Conservation (phyloP, 2,888 invertebrate species). For the Sthenelais limicola region DNA sequence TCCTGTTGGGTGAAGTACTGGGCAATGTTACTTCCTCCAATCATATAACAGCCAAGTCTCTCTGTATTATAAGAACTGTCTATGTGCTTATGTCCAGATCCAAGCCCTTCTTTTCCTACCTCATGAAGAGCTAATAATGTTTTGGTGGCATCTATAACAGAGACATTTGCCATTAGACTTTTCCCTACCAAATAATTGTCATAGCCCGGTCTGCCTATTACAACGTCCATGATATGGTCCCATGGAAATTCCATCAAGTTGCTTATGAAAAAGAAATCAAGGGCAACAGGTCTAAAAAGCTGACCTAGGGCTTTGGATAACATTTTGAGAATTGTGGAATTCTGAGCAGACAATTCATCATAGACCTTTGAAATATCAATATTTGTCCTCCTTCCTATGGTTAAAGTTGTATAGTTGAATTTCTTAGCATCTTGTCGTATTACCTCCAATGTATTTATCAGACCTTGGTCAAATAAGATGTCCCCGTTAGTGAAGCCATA, state of each 20-base stretch:
- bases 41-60: not conserved
- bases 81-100: constrained; percentile 26
- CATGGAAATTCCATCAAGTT: constrained; percentile 18
- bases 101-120: constrained; percentile 19
- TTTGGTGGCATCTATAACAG: constrained; percentile 24
- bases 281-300: constrained; percentile 14
- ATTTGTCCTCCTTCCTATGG: constrained; percentile 30
- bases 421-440: not conserved
- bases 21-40: not conserved
- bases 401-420: not conserved
- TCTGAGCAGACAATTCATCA: no score
- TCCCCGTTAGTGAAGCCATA: constrained; percentile 38
- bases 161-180: not conserved
- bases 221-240: constrained; percentile 33
- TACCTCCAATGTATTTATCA: constrained; percentile 2
- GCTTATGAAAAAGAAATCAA: constrained; percentile 36
- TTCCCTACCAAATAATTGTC: constrained; percentile 36
- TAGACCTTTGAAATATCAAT: not conserved
- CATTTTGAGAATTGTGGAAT: not conserved
- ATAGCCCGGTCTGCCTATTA: constrained; percentile 36
- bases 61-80: constrained; percentile 1
- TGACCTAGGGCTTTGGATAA: no score
- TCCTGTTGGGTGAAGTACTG: constrained; percentile 8
- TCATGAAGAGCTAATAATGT: constrained; percentile 29
- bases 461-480: constrained; percentile 24